phyloP scores from a whole-genome alignment of 2,797 vertebrate species.

The Tamandua tetradactyla region DNA sequence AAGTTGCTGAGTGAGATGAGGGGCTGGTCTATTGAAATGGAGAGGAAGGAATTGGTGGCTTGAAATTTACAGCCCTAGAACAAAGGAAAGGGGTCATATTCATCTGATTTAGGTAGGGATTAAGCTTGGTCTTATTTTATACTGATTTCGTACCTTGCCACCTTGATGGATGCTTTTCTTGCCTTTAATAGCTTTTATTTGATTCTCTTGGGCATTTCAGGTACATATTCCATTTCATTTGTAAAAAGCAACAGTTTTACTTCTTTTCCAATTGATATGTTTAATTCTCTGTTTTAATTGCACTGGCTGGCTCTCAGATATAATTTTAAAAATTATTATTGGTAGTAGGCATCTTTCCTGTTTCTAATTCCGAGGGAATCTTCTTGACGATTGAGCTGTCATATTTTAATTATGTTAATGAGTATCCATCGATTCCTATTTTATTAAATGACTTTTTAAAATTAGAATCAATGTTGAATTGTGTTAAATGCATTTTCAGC shows the following conservation, averaged over 20 bases:
- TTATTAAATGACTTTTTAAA: neutral
- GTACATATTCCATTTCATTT: neutral
- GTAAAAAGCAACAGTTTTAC: neutral
- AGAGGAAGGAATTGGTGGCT: neutral
- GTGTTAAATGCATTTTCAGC: neutral
- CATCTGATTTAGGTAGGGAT: neutral
- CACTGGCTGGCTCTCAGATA: neutral
- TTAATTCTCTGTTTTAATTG: neutral
- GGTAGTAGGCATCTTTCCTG: neutral
- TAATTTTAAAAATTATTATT: neutral
- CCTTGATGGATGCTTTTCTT: neutral
- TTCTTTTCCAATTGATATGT: neutral
- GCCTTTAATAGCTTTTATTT: neutral
- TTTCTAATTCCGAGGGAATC: neutral
- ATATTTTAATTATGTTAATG: neutral
- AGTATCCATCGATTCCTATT: neutral
- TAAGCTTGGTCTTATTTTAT: neutral
- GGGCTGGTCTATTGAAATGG: neutral
- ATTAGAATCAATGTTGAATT: conserved; percentile 4
- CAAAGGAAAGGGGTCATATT: neutral
- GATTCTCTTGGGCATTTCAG: neutral
- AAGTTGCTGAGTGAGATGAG: neutral
- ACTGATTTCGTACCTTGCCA: neutral
- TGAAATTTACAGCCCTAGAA: neutral
- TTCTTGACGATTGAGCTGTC: neutral